A percentile compares a stretch with the other conserved stretches of the same genome.
Conservation (phyloP, 2,113 vertebrate species). For the Polypterus senegalus region DNA sequence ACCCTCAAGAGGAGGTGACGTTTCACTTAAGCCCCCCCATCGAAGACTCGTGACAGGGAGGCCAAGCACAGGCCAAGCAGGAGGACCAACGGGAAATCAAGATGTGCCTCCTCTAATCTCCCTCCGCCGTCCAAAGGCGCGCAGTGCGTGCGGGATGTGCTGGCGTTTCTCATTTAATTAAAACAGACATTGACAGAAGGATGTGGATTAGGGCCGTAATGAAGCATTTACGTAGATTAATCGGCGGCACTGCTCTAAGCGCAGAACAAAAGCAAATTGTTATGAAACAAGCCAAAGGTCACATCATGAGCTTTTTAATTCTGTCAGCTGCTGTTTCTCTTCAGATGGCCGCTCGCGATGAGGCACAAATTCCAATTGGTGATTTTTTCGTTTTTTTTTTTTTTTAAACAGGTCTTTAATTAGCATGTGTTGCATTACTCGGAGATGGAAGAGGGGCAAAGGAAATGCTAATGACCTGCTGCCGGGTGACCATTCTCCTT, state of each 20-base stretch:
- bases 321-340: slow-evolving; percentile 48
- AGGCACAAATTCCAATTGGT: slow-evolving; percentile 59
- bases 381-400: slow-evolving; percentile 32
- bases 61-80: slow-evolving; percentile 40
- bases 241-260: slow-evolving; percentile 65
- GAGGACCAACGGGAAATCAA: slow-evolving; percentile 60
- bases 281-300: slow-evolving; percentile 73
- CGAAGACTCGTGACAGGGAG: no score
- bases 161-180: slow-evolving; percentile 84
- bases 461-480: slow-evolving; percentile 58
- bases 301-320: slow-evolving; percentile 56
- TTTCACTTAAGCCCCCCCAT: no score
- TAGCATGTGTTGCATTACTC: slow-evolving; percentile 62
- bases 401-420: slow-evolving; percentile 57
- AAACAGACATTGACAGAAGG: slow-evolving; percentile 88
- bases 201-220: slow-evolving; percentile 78
- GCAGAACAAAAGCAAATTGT: slow-evolving; percentile 76
- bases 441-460: slow-evolving; percentile 42
- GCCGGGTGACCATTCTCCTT: slow-evolving; percentile 51
- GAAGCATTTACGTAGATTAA: slow-evolving; percentile 88
- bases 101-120: slow-evolving; percentile 55
- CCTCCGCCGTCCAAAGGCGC: no score
- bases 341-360: slow-evolving; percentile 9
- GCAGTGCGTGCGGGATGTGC: slow-evolving; percentile 57
- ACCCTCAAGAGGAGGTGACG: no score